Base-by-base conservation (phyloP, 1,140 invertebrate genomes). In the Caenorhabditis inopinata region DNA sequence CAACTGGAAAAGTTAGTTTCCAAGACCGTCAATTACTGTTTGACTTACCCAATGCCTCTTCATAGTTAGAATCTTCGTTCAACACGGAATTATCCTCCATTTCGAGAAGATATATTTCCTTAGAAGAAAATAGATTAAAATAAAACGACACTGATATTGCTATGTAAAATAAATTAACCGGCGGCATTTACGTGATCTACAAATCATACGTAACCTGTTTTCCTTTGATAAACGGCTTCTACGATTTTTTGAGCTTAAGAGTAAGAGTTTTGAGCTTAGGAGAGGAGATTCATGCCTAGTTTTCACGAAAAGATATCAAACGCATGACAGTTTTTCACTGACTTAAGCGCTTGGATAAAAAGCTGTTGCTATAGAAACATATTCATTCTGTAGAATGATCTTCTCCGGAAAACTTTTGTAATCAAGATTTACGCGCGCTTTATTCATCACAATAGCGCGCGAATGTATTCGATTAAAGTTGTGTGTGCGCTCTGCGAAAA, bases 11-110 rank as follows among this genome's bases (percentile, higher is more conserved):
- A 32, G 6, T 14, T 42, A 7, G 5, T 5, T 14, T 7, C 14
- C 14, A 7, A 42, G 5, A 14, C 38, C 5, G 38, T 42, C 14
- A 42, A 38, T 18, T 16, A 38, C 9, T 11, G 16, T 68, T 18
- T 0, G 1, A 32, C 12, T 38, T 68, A 42, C 58, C 58, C 9
- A 2, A 29, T 29, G 23, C 32, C 7, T 68, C 32, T 9, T 68
- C 58, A 11, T 38, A 2, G 21, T 38, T 68, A 11, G 58, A 68
- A 32, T 68, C 58, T n/a, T 68, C 58, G 11, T 38, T 68, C 32
- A 68, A 42, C 32, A 68, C 58, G 1, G 58, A 68, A 16, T 68
- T 68, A 21, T 68, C 58, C 58, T 68, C 58, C 58, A 68, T 68
- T 16, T 38, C 6, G 58, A 35, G 18, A 27, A 49, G 21, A 6